Evolutionary conservation across 2,888 invertebrate genomes (phyloP), one percentile per base, ranked within the genome.

Genomic region (Teleiodes luculella): DNA sequence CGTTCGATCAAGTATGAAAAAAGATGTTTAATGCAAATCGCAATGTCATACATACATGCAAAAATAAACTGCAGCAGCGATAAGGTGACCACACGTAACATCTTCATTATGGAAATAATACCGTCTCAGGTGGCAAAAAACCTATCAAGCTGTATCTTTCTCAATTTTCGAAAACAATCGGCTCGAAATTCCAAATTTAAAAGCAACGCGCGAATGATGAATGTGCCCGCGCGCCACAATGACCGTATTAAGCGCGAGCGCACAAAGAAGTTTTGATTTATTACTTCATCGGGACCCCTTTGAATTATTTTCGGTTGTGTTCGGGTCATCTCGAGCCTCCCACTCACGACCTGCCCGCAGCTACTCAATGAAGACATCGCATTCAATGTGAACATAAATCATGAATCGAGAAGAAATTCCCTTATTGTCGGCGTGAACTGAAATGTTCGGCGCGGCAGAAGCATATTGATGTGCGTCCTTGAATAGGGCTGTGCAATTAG

Each of bases 261-360:
- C 71, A 81, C 78, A 85, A 81, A 76, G 77, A 76, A 74, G 80
- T 78, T 43, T 45, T 87, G 86, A 88, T 88, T 86, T 86, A 88
- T 86, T 77, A 70, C 86, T 80, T 80, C 73, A 81, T 83, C 78
- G 77, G 76, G 74, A 77, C 68, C 66, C 63, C 71, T 77, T 77
- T 75, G 71, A 76, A 73, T 72, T 69, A 48, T 49, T 49, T 49
- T 49, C 49, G 49, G 37, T 37, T 76, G 72, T 80, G 82, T 86
- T 82, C 63, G 67, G 72, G 63, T 77, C 76, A 83, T 75, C 84
- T 86, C 77, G 72, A 63, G 77, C 76, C 84, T 75, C 84, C 86
- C 78, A 80, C 85, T 86, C 88, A 87, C 87, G 87, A 84, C 71
- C 71, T 61, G 86, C 87, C 86, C 59, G 72, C 56, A 83, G 87